These are phyloP conservation scores for Lithosia quadra DNA, from an alignment of 2,888 invertebrate species.

Conservation along the genomic window DNA sequence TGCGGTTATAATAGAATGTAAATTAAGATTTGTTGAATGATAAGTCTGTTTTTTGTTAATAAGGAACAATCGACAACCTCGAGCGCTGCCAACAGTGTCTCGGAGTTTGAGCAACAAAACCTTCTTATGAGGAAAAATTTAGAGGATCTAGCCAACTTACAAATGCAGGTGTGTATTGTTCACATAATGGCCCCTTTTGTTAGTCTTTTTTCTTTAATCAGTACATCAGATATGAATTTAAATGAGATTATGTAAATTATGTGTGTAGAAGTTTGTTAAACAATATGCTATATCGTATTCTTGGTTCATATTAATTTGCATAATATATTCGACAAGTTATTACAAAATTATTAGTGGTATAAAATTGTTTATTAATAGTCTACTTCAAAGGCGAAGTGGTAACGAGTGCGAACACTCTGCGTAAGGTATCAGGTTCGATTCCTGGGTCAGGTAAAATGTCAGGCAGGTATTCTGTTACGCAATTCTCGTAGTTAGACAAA, in stretches of 20 bases:
- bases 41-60: conserved; percentile 48
- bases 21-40: conserved; percentile 48
- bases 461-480: not conserved
- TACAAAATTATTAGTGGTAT: conserved; percentile 1
- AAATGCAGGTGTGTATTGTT: conserved; percentile 77
- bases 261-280: conserved; percentile 21
- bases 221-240: conserved; percentile 43
- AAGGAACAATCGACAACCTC: conserved; percentile 85
- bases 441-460: not conserved
- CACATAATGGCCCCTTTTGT: conserved; percentile 12
- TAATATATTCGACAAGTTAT: conserved; percentile 9
- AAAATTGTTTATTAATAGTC: not conserved
- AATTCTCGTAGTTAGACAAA: not conserved
- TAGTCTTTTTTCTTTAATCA: conserved; percentile 34
- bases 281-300: conserved; percentile 18
- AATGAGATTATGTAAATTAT: conserved; percentile 46
- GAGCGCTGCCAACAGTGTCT: conserved; percentile 84
- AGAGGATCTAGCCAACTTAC: conserved; percentile 83
- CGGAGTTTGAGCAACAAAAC: conserved; percentile 83
- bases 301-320: conserved; percentile 17
- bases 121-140: conserved; percentile 83
- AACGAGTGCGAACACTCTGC: not conserved
- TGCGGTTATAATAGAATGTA: conserved; percentile 52
- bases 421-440: not conserved
- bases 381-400: not conserved